Evolutionary conservation across 35 echinoderm and acorn worm genomes (phyloP).

Genomic region (Patiria miniata): DNA sequence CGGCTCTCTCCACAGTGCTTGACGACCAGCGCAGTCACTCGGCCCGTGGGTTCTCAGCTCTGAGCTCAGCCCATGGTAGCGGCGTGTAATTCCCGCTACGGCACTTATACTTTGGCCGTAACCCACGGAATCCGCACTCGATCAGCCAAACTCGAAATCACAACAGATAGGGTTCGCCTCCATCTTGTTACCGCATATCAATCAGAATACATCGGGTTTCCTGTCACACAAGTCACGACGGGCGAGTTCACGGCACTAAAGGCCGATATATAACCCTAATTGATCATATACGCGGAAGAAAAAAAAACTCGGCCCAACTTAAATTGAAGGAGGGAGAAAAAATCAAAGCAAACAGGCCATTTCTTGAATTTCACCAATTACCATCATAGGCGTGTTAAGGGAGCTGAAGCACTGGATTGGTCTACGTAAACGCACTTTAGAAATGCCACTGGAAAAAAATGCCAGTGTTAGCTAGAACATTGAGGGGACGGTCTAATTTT

Average conservation of each 20-base stretch:
- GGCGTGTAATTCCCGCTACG: too few species aligned
- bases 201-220: slow-evolving; percentile 11
- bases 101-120: too few species aligned
- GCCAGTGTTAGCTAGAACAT: not conserved
- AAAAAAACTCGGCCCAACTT: slow-evolving; percentile 15
- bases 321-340: not conserved
- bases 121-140: too few species aligned
- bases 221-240: not conserved
- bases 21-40: too few species aligned
- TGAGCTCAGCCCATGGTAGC: too few species aligned
- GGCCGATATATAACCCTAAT: slow-evolving; percentile 8
- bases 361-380: slow-evolving; percentile 29
- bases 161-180: not conserved
- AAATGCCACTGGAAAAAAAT: not conserved
- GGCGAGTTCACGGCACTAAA: slow-evolving; percentile 19
- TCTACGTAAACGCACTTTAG: not conserved
- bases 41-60: too few species aligned
- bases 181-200: slow-evolving; percentile 1
- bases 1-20: too few species aligned
- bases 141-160: not conserved
- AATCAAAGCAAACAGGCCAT: not conserved
- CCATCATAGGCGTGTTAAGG: not conserved
- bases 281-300: not conserved
- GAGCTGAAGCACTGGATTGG: not conserved
- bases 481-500: not conserved